Conservation (phyloP, 2,888 invertebrate genomes). For the Drosophila putrida region DNA sequence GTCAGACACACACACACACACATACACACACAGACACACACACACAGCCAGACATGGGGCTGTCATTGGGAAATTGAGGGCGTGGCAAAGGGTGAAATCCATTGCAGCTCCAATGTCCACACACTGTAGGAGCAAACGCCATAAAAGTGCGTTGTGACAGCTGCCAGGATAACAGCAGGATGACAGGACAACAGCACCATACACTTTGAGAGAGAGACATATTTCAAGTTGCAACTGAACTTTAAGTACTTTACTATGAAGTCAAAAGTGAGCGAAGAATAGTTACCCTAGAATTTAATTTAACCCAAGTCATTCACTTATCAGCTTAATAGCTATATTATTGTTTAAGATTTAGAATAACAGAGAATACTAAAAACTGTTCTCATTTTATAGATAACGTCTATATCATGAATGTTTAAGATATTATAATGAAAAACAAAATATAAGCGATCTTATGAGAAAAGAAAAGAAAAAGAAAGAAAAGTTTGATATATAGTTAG, state of each 20-base stretch:
- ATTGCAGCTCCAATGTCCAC: constrained; percentile 3
- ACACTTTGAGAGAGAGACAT: background rate
- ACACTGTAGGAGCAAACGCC: constrained; percentile 27
- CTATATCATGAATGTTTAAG: background rate
- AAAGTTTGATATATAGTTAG: background rate
- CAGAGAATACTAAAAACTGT: constrained; percentile 15
- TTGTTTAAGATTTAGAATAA: background rate
- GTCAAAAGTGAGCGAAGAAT: background rate
- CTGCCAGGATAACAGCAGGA: constrained; percentile 16
- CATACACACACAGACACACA: background rate
- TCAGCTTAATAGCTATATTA: background rate
- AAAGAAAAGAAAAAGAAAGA: too few species aligned
- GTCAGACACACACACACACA: constrained; percentile 4
- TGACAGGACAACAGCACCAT: background rate
- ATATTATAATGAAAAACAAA: too few species aligned
- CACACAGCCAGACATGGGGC: background rate
- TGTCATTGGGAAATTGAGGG: constrained; percentile 16
- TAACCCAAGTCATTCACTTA: background rate
- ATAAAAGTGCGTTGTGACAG: constrained; percentile 29
- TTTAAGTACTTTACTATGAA: background rate
- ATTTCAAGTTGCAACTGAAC: background rate
- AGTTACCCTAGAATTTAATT: background rate
- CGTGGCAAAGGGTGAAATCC: constrained; percentile 7
- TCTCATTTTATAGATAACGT: background rate
- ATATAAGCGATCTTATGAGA: too few species aligned